These are phyloP conservation scores for Hylyphantes graminicola DNA, from an alignment of 1,140 invertebrate genomes.

Conservation along the genomic window DNA sequence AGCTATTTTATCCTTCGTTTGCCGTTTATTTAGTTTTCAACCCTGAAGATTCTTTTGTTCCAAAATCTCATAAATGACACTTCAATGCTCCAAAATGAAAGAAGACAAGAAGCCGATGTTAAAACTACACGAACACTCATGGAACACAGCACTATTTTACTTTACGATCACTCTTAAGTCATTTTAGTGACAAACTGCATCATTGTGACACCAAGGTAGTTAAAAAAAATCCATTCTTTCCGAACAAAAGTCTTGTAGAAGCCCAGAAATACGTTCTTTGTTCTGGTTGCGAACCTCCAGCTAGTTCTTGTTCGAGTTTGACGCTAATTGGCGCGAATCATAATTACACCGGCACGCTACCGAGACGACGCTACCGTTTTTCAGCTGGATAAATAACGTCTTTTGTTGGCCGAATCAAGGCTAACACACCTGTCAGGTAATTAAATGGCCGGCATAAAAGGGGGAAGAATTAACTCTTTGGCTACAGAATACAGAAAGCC, in stretches of 20 bases:
- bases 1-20: too few species aligned
- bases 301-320: neutral
- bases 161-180: too few species aligned
- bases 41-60: too few species aligned
- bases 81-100: neutral
- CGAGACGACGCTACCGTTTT: constrained; percentile 33
- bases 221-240: too few species aligned
- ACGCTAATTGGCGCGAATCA: constrained; percentile 36
- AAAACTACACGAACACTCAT: too few species aligned
- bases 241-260: too few species aligned
- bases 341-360: constrained; percentile 27
- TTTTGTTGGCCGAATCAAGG: constrained; percentile 35
- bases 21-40: too few species aligned
- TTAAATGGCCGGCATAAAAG: constrained; percentile 17
- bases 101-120: neutral
- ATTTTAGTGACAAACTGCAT: too few species aligned
- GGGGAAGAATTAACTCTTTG: constrained; percentile 17
- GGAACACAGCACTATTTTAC: too few species aligned
- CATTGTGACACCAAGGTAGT: too few species aligned
- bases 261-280: too few species aligned
- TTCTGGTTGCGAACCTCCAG: neutral
- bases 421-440: constrained; percentile 52
- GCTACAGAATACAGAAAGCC: neutral
- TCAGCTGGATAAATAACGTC: constrained; percentile 14
- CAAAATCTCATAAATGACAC: neutral